Conservation (phyloP, 1,140 invertebrate species). For the Lucilia cuprina region DNA sequence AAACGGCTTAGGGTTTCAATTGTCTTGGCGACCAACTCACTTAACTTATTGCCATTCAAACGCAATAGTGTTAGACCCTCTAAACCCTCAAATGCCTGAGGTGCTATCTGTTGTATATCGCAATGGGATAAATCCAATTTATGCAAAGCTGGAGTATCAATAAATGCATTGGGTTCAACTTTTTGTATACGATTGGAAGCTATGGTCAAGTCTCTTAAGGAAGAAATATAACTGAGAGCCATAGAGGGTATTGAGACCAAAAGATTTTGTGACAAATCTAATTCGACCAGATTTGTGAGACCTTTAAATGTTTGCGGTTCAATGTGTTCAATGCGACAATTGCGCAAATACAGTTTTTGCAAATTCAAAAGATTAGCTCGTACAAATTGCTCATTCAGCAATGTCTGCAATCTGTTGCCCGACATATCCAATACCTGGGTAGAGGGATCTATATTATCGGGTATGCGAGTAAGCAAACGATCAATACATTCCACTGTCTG, state of each 20-base stretch:
- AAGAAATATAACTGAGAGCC: slow-evolving; percentile 79
- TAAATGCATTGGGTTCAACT: slow-evolving; percentile 79
- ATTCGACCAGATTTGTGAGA: slow-evolving; percentile 85
- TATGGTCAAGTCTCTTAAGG: slow-evolving; percentile 80
- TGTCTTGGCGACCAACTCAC: slow-evolving; percentile 74
- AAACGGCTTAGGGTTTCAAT: slow-evolving; percentile 77
- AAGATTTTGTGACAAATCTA: slow-evolving; percentile 85
- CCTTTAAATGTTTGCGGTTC: slow-evolving; percentile 82
- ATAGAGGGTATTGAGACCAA: slow-evolving; percentile 78
- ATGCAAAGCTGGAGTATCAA: slow-evolving; percentile 75
- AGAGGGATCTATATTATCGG: slow-evolving; percentile 80
- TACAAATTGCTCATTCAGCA: slow-evolving; percentile 81
- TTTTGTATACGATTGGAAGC: slow-evolving; percentile 82
- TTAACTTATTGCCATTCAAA: slow-evolving; percentile 80
- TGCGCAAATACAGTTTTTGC: slow-evolving; percentile 82
- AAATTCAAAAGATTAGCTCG: slow-evolving; percentile 82
- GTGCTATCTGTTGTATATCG: slow-evolving; percentile 76
- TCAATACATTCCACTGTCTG: slow-evolving; percentile 88
- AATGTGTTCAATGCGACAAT: slow-evolving; percentile 84
- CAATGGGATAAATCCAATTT: slow-evolving; percentile 86
- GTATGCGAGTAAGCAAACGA: slow-evolving; percentile 80
- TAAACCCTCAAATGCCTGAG: slow-evolving; percentile 80
- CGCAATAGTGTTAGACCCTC: slow-evolving; percentile 82
- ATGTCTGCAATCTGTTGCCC: slow-evolving; percentile 82
- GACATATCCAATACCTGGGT: slow-evolving; percentile 91